These are phyloP conservation scores for Ochotona princeps DNA, from an alignment of 2,113 vertebrate species.

Conservation along the genomic window DNA sequence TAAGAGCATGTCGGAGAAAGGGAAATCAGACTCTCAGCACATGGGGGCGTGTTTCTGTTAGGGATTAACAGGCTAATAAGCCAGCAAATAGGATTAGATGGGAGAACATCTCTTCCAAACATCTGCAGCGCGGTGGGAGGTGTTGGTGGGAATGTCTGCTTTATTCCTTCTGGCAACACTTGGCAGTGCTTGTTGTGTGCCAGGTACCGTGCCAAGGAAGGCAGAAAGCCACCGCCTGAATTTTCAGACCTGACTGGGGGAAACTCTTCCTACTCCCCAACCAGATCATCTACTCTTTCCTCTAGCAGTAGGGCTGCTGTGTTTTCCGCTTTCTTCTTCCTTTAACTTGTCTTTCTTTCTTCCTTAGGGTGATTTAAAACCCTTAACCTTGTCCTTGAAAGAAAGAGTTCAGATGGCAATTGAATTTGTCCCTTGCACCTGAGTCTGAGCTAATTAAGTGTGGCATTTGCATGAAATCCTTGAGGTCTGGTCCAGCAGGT, in stretches of 20 bases:
- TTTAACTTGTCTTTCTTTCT: background rate
- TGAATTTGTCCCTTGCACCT: conserved; percentile 42
- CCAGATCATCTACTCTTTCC: background rate
- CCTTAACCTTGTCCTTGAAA: conserved; percentile 30
- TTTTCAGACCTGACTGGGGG: background rate
- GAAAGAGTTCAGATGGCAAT: conserved; percentile 49
- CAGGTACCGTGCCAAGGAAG: background rate
- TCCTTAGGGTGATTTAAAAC: conserved; percentile 40
- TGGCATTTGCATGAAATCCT: conserved; percentile 39
- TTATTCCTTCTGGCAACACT: background rate
- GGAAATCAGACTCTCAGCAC: fast-evolving
- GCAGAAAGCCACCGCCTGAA: fast-evolving
- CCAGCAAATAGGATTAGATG: conserved; percentile 79
- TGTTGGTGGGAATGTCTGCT: background rate
- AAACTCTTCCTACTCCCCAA: background rate
- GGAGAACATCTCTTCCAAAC: conserved; percentile 54
- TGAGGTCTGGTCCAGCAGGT: background rate
- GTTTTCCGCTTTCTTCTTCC: background rate
- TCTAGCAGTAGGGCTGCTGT: background rate
- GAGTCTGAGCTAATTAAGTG: conserved; percentile 61
- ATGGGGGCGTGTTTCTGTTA: conserved; percentile 40
- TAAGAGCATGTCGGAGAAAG: background rate
- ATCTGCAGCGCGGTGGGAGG: background rate
- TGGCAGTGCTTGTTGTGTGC: background rate
- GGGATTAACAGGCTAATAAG: conserved; percentile 75